Conservation (phyloP, 2,888 invertebrate species). For the Capitulum mitella region DNA sequence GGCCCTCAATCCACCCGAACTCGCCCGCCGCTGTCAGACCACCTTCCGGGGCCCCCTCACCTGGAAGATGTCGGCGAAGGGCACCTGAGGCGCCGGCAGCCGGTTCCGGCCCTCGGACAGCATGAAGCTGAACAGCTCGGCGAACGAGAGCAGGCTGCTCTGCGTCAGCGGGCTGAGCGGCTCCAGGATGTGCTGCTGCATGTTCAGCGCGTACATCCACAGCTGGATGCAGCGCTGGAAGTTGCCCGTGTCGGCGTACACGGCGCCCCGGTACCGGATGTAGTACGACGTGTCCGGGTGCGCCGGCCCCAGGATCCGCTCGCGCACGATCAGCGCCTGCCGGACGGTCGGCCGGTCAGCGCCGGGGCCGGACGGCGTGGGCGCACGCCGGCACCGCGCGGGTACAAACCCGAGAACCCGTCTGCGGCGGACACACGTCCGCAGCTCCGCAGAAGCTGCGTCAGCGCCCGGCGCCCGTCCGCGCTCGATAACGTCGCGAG, state of each 20-base stretch:
- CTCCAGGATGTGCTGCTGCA: constrained; percentile 88
- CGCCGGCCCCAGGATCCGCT: constrained; percentile 80
- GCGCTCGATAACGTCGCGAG: too few relatives aligned
- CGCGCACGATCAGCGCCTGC: constrained; percentile 67
- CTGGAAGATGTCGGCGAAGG: constrained; percentile 70
- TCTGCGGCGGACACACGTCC: too few relatives aligned
- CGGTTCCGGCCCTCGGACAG: constrained; percentile 58
- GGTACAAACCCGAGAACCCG: too few relatives aligned
- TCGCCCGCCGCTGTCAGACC: too few relatives aligned
- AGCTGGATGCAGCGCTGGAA: constrained; percentile 81
- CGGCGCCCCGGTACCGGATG: constrained; percentile 84
- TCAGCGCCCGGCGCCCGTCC: too few relatives aligned
- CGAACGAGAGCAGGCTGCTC: constrained; percentile 86
- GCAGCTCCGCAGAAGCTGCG: too few relatives aligned
- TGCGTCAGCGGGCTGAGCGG: constrained; percentile 92
- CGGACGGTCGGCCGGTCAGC: constrained; percentile 10
- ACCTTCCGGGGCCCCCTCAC: too few relatives aligned
- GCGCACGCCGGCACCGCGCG: too few relatives aligned
- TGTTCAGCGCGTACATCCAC: constrained; percentile 94
- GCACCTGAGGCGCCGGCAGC: constrained; percentile 53
- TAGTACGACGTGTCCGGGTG: constrained; percentile 97
- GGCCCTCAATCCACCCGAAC: too few relatives aligned
- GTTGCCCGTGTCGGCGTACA: constrained; percentile 91
- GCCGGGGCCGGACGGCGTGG: too few relatives aligned
- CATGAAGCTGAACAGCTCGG: constrained; percentile 91